Evolutionary conservation across 2,888 invertebrate genomes (phyloP).

Genomic region (Antitype chi): DNA sequence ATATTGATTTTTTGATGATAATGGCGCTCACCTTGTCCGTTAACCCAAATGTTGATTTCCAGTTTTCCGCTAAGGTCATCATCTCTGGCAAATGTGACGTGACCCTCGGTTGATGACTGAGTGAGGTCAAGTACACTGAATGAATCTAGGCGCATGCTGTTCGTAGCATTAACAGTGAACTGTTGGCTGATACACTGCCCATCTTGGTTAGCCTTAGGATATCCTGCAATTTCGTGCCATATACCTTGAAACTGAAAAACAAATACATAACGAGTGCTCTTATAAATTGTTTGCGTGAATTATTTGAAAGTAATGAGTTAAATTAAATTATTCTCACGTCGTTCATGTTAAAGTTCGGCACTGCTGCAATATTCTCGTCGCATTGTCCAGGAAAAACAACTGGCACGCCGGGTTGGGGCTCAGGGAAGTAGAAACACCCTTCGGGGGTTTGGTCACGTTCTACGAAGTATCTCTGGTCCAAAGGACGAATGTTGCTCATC

Average conservation of each 20-base stretch:
- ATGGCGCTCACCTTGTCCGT: conserved; percentile 25
- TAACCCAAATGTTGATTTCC: conserved; percentile 64
- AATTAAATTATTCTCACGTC: conserved; percentile 64
- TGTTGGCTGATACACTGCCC: conserved; percentile 80
- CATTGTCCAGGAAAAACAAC: conserved; percentile 82
- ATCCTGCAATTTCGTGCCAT: conserved; percentile 78
- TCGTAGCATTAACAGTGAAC: conserved; percentile 66
- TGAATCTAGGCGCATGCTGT: conserved; percentile 70
- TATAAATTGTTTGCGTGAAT: neutral
- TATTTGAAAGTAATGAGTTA: no score
- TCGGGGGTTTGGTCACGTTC: conserved; percentile 72
- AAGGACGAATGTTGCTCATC: conserved; percentile 68
- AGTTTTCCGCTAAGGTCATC: conserved; percentile 74
- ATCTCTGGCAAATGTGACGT: conserved; percentile 65
- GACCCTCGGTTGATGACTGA: conserved; percentile 63
- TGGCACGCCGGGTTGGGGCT: conserved; percentile 71
- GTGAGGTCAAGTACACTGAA: conserved; percentile 71
- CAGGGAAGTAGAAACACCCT: conserved; percentile 82
- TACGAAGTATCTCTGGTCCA: conserved; percentile 76
- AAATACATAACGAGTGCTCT: conserved; percentile 54
- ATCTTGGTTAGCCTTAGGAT: conserved; percentile 74
- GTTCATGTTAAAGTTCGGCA: conserved; percentile 73
- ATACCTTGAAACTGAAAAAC: conserved; percentile 74
- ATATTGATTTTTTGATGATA: conserved; percentile 55
- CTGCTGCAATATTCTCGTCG: conserved; percentile 72